Evolutionary conservation across 2,113 vertebrate species (phyloP).

Genomic region (Pedionomus torquatus): DNA sequence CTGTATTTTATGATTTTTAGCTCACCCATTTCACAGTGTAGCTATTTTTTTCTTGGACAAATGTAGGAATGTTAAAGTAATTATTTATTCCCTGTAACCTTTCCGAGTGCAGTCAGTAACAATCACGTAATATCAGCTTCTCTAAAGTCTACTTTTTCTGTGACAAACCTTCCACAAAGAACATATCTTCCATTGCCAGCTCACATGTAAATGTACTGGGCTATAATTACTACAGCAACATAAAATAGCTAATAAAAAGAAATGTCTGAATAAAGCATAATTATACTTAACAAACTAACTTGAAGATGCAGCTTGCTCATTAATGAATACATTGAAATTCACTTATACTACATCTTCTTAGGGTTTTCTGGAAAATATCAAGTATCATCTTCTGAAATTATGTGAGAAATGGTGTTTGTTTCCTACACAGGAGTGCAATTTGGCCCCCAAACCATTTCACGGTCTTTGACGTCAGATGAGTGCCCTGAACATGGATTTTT

Average conservation of each 20-base stretch:
- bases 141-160: background rate
- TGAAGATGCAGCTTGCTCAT: background rate
- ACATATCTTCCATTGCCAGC: background rate
- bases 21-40: background rate
- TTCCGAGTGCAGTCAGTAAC: background rate
- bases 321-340: background rate
- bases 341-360: background rate
- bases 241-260: constrained; percentile 7
- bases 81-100: background rate
- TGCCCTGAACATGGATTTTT: background rate
- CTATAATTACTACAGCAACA: background rate
- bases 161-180: background rate
- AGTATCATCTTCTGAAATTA: background rate
- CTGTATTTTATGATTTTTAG: background rate
- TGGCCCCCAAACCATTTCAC: background rate
- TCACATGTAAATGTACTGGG: background rate
- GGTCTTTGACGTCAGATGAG: background rate
- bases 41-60: background rate
- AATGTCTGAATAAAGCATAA: constrained; percentile 6
- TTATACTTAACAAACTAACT: background rate
- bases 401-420: background rate
- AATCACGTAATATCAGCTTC: background rate
- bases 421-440: background rate
- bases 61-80: background rate
- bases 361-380: background rate